A percentile compares a stretch with the other conserved stretches of the same genome.
These are phyloP conservation scores for Quadroppia sp. DNA, from an alignment of 2,888 invertebrate genomes.

Conservation along the genomic window DNA sequence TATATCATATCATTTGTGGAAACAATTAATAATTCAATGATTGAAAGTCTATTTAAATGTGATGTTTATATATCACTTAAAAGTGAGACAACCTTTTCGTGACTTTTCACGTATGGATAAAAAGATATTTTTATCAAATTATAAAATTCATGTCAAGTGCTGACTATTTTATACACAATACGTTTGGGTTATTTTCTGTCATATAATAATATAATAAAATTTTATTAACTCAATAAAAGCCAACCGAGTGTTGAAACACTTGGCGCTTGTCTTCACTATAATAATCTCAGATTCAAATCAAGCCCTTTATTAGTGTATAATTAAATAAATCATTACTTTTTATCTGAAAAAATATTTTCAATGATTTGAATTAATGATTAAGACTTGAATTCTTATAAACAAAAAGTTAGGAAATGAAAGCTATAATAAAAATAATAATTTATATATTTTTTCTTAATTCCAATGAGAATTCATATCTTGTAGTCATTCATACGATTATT, in stretches of 20 bases:
- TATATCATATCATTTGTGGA: not conserved
- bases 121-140: conserved; percentile 1
- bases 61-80: not conserved
- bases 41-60: not conserved
- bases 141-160: not conserved
- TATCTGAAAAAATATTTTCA: not conserved
- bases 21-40: too few species aligned
- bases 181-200: not conserved
- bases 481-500: conserved; percentile 28
- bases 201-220: not conserved
- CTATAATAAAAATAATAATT: conserved; percentile 9
- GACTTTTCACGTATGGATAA: not conserved
- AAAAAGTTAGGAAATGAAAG: not conserved
- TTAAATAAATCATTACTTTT: conserved; percentile 17
- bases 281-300: not conserved
- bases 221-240: conserved; percentile 17
- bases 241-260: conserved; percentile 2
- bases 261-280: not conserved
- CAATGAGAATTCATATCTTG: conserved; percentile 23
- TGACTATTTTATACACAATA: not conserved
- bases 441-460: conserved; percentile 3
- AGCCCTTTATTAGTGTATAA: not conserved
- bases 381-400: not conserved
- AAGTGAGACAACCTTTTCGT: not conserved
- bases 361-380: conserved; percentile 13